Evolutionary conservation across 2,113 vertebrate genomes (phyloP).

Genomic region (Ctenomys sociabilis): DNA sequence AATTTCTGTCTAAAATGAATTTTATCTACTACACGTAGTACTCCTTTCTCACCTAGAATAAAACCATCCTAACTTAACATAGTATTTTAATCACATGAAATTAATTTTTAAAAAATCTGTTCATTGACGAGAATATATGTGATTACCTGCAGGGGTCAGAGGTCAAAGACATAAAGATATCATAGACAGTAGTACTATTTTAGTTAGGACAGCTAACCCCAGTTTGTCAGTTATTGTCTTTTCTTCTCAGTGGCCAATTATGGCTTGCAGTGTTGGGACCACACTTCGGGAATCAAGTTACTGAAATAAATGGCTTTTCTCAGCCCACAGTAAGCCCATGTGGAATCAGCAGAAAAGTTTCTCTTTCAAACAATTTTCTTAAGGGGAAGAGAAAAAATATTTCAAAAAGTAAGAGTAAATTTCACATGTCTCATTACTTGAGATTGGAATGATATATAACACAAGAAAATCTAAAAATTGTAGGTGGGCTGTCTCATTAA

Average conservation of each 20-base stretch:
- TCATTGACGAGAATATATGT: neutral
- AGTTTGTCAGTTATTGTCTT: neutral
- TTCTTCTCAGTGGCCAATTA: neutral
- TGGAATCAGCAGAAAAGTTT: neutral
- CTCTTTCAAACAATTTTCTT: constrained; percentile 37
- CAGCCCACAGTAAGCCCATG: neutral
- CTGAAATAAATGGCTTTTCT: neutral
- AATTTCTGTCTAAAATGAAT: constrained; percentile 66
- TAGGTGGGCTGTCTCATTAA: neutral
- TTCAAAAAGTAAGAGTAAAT: constrained; percentile 42
- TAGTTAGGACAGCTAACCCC: neutral
- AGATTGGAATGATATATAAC: neutral
- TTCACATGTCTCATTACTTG: neutral
- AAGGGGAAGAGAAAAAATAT: neutral
- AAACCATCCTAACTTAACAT: constrained; percentile 22
- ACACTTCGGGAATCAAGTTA: neutral
- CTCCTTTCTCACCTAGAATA: neutral
- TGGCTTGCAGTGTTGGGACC: neutral
- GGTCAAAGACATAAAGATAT: neutral
- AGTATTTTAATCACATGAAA: neutral
- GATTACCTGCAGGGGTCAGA: neutral
- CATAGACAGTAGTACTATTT: neutral
- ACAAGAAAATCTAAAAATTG: neutral
- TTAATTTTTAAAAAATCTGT: neutral
- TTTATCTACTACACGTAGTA: constrained; percentile 27